Conservation (phyloP, 2,888 invertebrate genomes). For the Lasioglossum leucozonium region DNA sequence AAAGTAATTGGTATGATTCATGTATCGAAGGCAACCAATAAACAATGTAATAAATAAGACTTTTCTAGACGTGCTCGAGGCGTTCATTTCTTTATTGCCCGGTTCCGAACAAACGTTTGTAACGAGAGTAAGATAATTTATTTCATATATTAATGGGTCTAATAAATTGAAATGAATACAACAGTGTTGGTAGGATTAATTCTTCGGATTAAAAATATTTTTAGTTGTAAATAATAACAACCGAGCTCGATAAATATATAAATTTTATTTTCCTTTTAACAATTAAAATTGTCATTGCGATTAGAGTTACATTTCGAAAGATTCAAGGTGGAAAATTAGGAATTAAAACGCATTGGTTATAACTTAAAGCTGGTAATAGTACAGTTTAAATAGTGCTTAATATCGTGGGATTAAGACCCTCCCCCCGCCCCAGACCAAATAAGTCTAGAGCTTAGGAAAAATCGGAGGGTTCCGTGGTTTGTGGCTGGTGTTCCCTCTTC, state of each 20-base stretch:
- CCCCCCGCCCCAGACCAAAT: neutral
- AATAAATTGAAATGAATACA: too few species aligned
- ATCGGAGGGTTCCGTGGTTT: neutral
- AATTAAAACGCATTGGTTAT: neutral
- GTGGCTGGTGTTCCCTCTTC: neutral
- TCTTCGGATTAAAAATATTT: neutral
- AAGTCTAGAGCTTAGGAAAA: neutral
- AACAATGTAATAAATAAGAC: slow-evolving; percentile 82
- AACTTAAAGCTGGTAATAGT: slow-evolving; percentile 7
- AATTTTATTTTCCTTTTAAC: slow-evolving; percentile 24
- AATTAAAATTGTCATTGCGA: slow-evolving; percentile 17
- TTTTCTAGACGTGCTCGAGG: slow-evolving; percentile 78
- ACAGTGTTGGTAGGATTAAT: too few species aligned
- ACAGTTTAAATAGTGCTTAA: slow-evolving; percentile 3
- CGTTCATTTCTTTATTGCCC: slow-evolving; percentile 60
- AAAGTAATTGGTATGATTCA: slow-evolving; percentile 77
- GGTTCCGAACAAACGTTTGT: neutral
- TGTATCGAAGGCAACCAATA: slow-evolving; percentile 71
- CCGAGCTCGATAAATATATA: slow-evolving; percentile 35
- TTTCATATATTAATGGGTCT: too few species aligned
- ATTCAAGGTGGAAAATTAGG: neutral
- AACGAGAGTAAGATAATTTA: too few species aligned
- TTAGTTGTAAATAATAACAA: neutral
- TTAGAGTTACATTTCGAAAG: slow-evolving; percentile 10
- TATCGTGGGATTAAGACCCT: neutral